Percentiles rank a stretch among this genome's conserved stretches.
These are phyloP conservation scores for Chrysolina americana DNA, from an alignment of 2,888 invertebrate genomes.

Conservation along the genomic window DNA sequence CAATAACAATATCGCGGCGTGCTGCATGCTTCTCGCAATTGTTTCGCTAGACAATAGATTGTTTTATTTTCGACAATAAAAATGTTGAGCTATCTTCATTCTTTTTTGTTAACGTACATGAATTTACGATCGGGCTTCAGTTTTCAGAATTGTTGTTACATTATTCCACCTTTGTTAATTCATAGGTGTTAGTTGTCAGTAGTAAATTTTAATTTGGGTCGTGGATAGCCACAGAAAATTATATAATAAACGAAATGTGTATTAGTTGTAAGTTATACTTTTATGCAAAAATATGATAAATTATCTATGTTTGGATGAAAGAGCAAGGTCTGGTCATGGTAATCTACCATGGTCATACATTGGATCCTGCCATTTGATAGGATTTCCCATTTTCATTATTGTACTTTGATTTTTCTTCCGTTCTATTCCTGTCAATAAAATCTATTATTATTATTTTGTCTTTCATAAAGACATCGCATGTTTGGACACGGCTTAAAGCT, in stretches of 20 bases:
- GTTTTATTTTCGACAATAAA: conserved; percentile 13
- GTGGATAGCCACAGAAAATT: not conserved
- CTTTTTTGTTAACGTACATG: not conserved
- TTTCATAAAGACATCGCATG: too few relatives aligned
- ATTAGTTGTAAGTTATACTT: not conserved
- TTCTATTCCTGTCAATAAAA: too few relatives aligned
- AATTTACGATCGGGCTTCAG: conserved; percentile 16
- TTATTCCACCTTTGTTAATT: not conserved
- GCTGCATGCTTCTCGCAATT: conserved; percentile 9
- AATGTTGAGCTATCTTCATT: conserved; percentile 21
- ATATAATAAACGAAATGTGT: too few relatives aligned
- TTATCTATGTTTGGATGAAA: too few relatives aligned
- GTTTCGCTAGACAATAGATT: conserved; percentile 23
- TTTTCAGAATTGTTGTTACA: not conserved
- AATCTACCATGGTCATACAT: too few relatives aligned
- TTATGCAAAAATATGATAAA: not conserved
- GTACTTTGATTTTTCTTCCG: too few relatives aligned
- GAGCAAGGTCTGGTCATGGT: too few relatives aligned
- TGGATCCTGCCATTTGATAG: too few relatives aligned
- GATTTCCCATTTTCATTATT: too few relatives aligned
- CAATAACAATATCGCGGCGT: conserved; percentile 16
- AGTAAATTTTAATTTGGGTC: not conserved
- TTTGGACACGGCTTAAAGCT: too few relatives aligned
- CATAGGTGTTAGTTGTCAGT: not conserved
- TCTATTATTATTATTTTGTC: too few relatives aligned